phyloP scores from a whole-genome alignment of 2,797 vertebrate genomes.

The Caiman crocodilus region DNA sequence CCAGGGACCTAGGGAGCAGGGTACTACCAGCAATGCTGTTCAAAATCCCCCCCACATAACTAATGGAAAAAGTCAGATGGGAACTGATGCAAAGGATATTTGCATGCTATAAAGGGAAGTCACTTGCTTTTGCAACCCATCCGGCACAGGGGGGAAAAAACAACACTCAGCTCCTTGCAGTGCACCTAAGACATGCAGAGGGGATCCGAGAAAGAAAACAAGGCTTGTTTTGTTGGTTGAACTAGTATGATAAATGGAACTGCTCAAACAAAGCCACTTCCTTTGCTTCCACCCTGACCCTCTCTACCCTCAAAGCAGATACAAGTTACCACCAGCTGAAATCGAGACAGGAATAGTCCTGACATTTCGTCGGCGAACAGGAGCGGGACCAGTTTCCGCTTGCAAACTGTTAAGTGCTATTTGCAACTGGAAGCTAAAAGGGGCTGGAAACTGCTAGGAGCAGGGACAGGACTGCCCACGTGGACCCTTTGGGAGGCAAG shows the following conservation, averaged over 20 bases:
- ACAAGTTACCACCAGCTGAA: not conserved
- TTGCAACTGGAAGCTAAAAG: not conserved
- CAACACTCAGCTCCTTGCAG: not conserved
- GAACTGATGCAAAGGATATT: not conserved
- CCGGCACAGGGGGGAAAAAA: not conserved
- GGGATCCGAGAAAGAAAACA: not conserved
- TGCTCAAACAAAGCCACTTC: accelerated
- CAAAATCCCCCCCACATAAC: not conserved
- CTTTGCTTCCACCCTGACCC: not conserved
- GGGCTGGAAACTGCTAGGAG: not conserved
- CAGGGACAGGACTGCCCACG: accelerated
- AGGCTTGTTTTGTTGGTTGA: not conserved
- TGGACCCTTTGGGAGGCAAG: not conserved
- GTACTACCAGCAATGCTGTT: not conserved
- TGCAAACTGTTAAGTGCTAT: not conserved
- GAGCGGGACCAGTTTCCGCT: not conserved
- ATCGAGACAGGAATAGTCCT: not conserved
- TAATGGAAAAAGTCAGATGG: not conserved
- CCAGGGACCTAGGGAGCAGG: not conserved
- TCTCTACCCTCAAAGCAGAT: not conserved
- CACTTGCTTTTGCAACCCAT: not conserved
- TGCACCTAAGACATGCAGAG: not conserved
- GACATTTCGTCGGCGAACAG: not conserved
- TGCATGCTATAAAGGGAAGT: not conserved
- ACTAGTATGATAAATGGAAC: accelerated